phyloP scores from a whole-genome alignment of 92 coral and sea anemone genomes.

The Pocillopora grandis region DNA sequence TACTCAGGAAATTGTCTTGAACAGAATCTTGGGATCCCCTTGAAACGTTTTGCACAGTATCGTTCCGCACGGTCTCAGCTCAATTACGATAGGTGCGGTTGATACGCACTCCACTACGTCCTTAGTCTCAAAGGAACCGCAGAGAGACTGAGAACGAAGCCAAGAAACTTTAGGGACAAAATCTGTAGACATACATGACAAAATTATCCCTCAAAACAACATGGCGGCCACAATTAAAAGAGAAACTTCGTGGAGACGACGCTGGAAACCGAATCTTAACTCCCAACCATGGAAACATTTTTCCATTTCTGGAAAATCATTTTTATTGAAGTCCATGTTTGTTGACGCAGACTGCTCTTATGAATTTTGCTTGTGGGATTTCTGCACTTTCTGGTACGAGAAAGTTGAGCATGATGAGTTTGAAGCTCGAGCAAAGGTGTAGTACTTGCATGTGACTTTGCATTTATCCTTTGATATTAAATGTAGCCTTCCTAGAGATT shows the following conservation, averaged over 20 bases:
- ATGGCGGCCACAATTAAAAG: slow-evolving; percentile 58
- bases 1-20: too few species aligned
- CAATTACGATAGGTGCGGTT: too few species aligned
- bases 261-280: slow-evolving; percentile 80
- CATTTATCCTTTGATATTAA: too few species aligned
- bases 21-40: too few species aligned
- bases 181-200: slow-evolving; percentile 18
- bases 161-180: not conserved
- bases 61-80: too few species aligned
- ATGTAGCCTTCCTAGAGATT: too few species aligned
- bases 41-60: too few species aligned
- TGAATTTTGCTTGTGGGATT: slow-evolving; percentile 84
- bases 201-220: slow-evolving; percentile 18
- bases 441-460: not conserved
- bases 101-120: too few species aligned
- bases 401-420: slow-evolving; percentile 59
- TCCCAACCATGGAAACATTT: slow-evolving; percentile 88
- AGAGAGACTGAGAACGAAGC: not conserved
- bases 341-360: slow-evolving; percentile 66
- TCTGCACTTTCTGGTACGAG: slow-evolving; percentile 81
- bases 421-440: slow-evolving; percentile 74
- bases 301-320: slow-evolving; percentile 39
- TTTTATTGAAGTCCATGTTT: slow-evolving; percentile 76
- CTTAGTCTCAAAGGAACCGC: too few species aligned
- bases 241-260: slow-evolving; percentile 66